These are phyloP conservation scores for Chrysochloris asiatica DNA, from an alignment of 2,113 vertebrate species.

Conservation along the genomic window DNA sequence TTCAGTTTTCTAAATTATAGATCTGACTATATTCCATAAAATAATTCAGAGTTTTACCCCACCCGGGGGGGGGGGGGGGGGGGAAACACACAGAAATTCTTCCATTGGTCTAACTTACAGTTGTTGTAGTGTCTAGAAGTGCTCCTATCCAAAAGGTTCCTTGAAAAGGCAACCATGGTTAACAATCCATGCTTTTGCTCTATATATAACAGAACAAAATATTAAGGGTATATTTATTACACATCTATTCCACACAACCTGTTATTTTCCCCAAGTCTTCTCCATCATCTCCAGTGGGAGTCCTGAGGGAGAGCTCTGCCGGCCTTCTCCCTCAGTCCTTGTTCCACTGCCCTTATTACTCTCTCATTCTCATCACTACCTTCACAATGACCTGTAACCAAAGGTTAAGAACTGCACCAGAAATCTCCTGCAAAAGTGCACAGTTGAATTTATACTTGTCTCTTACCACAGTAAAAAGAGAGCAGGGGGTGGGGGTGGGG, in stretches of 20 bases:
- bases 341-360: background rate
- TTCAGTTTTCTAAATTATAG: background rate
- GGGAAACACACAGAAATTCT: background rate
- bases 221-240: no score
- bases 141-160: background rate
- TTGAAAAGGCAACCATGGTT: background rate
- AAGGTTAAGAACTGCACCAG: background rate
- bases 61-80: no score
- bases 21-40: background rate
- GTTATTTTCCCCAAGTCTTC: no score
- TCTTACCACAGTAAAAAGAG: background rate
- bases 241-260: no score
- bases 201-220: no score
- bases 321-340: background rate
- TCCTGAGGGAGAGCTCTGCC: background rate
- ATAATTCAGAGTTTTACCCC: background rate
- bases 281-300: accelerated
- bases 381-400: background rate
- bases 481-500: background rate
- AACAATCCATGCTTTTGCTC: background rate
- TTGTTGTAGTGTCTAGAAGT: background rate
- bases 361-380: background rate
- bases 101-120: background rate
- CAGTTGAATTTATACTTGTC: background rate
- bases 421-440: background rate